These are phyloP conservation scores for Poicephalus meyeri DNA, from an alignment of 2,113 vertebrate species.

Conservation along the genomic window DNA sequence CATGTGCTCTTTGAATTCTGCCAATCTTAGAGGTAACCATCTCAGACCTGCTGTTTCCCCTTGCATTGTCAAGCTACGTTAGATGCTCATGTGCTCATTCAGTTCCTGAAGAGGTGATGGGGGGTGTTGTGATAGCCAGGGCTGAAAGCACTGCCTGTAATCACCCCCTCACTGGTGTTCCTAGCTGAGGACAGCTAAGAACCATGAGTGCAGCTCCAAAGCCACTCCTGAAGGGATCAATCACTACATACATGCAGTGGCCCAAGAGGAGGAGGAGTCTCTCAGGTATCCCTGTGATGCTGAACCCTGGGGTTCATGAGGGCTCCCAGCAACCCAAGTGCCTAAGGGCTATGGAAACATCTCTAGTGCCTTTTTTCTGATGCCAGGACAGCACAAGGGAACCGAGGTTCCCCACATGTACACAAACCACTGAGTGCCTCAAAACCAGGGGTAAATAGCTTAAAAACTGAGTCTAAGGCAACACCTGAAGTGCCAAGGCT, in stretches of 20 bases:
- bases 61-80: background rate
- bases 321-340: background rate
- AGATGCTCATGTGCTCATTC: background rate
- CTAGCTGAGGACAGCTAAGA: background rate
- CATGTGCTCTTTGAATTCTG: rapidly evolving
- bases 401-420: rapidly evolving
- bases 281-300: background rate
- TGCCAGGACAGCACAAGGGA: background rate
- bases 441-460: background rate
- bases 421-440: background rate
- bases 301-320: background rate
- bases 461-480: background rate
- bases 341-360: background rate
- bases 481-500: background rate
- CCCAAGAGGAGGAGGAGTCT: background rate
- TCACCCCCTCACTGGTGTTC: background rate
- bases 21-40: background rate
- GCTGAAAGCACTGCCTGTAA: background rate
- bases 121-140: background rate
- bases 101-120: background rate
- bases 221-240: background rate
- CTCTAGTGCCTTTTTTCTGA: background rate
- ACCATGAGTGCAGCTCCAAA: background rate
- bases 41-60: background rate
- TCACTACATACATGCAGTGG: rapidly evolving